Percentiles rank a stretch among this genome's conserved stretches.
phyloP scores from a whole-genome alignment of 1,140 invertebrate species.

The Lepidostoma basale region DNA sequence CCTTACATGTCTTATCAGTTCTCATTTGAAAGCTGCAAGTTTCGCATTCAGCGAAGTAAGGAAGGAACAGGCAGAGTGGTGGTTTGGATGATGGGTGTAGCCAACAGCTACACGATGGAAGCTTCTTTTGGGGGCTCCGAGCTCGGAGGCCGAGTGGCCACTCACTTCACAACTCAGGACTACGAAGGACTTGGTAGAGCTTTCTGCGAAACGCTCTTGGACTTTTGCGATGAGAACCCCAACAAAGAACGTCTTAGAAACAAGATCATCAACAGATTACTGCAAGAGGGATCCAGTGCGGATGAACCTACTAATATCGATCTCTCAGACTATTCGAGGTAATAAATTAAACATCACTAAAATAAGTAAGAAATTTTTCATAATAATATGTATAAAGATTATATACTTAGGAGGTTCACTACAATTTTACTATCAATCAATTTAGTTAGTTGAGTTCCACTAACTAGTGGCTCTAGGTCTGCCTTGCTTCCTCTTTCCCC shows the following conservation, averaged over 20 bases:
- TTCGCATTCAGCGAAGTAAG: constrained; percentile 89
- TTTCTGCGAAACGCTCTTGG: constrained; percentile 90
- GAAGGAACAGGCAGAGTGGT: constrained; percentile 93
- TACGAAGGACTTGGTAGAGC: constrained; percentile 75
- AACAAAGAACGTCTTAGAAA: constrained; percentile 79
- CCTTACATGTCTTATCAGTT: too few species aligned
- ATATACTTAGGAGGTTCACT: too few species aligned
- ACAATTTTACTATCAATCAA: too few species aligned
- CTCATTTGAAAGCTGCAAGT: constrained; percentile 92
- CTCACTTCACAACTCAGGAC: constrained; percentile 85
- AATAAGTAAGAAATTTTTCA: too few species aligned
- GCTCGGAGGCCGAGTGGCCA: constrained; percentile 76
- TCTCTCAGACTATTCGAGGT: constrained; percentile 86
- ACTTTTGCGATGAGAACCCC: constrained; percentile 88
- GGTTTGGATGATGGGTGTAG: constrained; percentile 92
- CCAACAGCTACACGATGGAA: constrained; percentile 94
- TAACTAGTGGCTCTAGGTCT: too few species aligned
- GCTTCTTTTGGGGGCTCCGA: constrained; percentile 90
- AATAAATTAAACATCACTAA: constrained; percentile 32
- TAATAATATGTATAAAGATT: background rate
- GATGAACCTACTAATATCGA: constrained; percentile 86
- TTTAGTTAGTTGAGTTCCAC: too few species aligned
- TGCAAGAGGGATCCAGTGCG: constrained; percentile 84
- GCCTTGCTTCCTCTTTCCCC: too few species aligned
- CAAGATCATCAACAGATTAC: constrained; percentile 78